Percentiles rank a stretch among this genome's conserved stretches.
These are phyloP conservation scores for Drosophila navojoa DNA, from an alignment of 1,140 invertebrate species.

Conservation along the genomic window DNA sequence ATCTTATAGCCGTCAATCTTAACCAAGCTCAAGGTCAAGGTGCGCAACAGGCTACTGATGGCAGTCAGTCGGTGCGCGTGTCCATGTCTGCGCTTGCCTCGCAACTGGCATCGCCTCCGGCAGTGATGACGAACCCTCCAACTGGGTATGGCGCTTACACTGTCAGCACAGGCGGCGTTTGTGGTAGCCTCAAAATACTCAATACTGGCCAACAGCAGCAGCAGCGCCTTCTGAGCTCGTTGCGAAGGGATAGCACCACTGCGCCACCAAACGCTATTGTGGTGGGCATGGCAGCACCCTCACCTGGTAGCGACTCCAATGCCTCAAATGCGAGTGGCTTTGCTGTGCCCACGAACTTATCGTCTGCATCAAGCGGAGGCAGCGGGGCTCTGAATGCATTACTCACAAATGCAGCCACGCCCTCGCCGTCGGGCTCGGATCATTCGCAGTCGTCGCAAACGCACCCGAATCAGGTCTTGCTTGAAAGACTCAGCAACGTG, in stretches of 20 bases:
- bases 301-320: constrained; percentile 83
- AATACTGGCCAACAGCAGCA: constrained; percentile 70
- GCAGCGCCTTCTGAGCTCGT: constrained; percentile 68
- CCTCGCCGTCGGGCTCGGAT: constrained; percentile 77
- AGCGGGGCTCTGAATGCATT: constrained; percentile 57
- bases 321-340: constrained; percentile 82
- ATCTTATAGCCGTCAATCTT: constrained; percentile 84
- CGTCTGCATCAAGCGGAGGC: constrained; percentile 45
- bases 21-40: constrained; percentile 54
- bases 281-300: constrained; percentile 78
- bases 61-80: constrained; percentile 72
- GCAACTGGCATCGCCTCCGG: constrained; percentile 81
- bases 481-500: constrained; percentile 76
- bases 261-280: constrained; percentile 78
- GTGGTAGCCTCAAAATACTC: constrained; percentile 73
- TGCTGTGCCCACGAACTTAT: constrained; percentile 70
- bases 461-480: constrained; percentile 76
- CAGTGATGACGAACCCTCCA: constrained; percentile 80
- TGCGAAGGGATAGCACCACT: constrained; percentile 72
- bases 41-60: constrained; percentile 55
- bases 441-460: constrained; percentile 78
- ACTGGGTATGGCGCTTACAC: constrained; percentile 70
- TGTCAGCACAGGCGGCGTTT: constrained; percentile 62
- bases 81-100: constrained; percentile 83
- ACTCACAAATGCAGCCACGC: constrained; percentile 71